These are phyloP conservation scores for Diabrotica virgifera DNA, from an alignment of 1,140 invertebrate species.

Conservation along the genomic window DNA sequence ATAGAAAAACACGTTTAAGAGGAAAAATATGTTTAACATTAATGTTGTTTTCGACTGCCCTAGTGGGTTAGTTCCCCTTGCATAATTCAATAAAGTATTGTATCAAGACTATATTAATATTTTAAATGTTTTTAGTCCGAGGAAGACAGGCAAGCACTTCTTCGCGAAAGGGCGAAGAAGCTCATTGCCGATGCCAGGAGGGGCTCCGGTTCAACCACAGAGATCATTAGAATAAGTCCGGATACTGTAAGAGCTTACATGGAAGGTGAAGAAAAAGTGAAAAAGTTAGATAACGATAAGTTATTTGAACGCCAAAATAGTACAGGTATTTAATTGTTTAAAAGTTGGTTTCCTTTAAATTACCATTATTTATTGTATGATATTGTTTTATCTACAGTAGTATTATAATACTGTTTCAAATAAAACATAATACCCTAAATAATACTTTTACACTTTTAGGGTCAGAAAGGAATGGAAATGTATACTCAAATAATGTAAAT, in stretches of 20 bases:
- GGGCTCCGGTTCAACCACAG: slow-evolving; percentile 47
- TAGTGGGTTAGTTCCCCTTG: too few relatives aligned
- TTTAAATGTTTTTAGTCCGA: slow-evolving; percentile 54
- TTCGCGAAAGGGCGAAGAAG: slow-evolving; percentile 82
- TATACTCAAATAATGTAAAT: slow-evolving; percentile 29
- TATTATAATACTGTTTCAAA: too few relatives aligned
- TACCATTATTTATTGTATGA: neutral
- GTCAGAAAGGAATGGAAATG: slow-evolving; percentile 37
- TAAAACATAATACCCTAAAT: neutral
- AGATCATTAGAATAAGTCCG: slow-evolving; percentile 39
- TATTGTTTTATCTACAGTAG: neutral
- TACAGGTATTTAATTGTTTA: slow-evolving; percentile 20
- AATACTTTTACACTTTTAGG: slow-evolving; percentile 21
- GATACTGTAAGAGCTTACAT: slow-evolving; percentile 31
- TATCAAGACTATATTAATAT: too few relatives aligned
- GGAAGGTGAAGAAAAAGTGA: slow-evolving; percentile 36
- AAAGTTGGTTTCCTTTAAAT: neutral
- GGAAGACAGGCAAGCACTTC: slow-evolving; percentile 79
- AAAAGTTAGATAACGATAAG: slow-evolving; percentile 28
- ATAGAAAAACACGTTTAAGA: too few relatives aligned
- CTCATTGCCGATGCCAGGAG: slow-evolving; percentile 85
- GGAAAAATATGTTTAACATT: too few relatives aligned
- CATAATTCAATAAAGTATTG: too few relatives aligned
- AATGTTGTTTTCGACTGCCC: too few relatives aligned
- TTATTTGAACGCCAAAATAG: slow-evolving; percentile 30